Base-by-base conservation (phyloP, 2,113 vertebrate species). In the Daboia siamensis region DNA sequence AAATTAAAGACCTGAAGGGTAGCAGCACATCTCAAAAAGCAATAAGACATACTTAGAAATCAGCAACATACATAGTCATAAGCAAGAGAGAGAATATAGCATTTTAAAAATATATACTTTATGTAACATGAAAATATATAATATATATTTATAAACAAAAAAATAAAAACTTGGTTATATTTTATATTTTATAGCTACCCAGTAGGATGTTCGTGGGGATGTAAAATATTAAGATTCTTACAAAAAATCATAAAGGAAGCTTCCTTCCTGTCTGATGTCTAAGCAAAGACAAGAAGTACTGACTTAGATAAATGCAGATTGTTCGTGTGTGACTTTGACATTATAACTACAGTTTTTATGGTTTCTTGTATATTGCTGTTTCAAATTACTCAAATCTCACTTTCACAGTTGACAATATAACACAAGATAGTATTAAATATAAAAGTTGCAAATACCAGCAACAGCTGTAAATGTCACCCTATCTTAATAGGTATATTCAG, bases 381-480 rank as follows among this genome's bases (percentile, higher is more conserved):
- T 93, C 92, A 92, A 93, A 90, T 91, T 87, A 94, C 54, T 94
- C 94, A 93, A 87, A 92, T 57, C 55, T 96, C 90, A 89, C 89
- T 87, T 91, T 95, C 87, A 90, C 54, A 57, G 20, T 61, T 96
- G 92, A 94, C 86, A 95, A 84, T 92, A 92, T 64, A 95, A 94
- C 57, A 89, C 89, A 94, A 56, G 46, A 91, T 93, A 90, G 64
- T 69, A 92, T 95, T 93, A 95, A 51, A 69, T 94, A 48, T 84
- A 93, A 93, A 88, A 96, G 80, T 91, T 95, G 69, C 64, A 95
- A 96, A 96, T 97, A 92, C 93, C 95, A 95, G 56, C 51, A 95
- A 90, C 91, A 95, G 91, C 57, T 94, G 61, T 94, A 96, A 95
- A 96, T 94, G 92, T 95, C 94, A 93, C 24, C 93, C 85, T 84